Evolutionary conservation across 2,113 vertebrate genomes (phyloP).

Genomic region (Penelope pileata): DNA sequence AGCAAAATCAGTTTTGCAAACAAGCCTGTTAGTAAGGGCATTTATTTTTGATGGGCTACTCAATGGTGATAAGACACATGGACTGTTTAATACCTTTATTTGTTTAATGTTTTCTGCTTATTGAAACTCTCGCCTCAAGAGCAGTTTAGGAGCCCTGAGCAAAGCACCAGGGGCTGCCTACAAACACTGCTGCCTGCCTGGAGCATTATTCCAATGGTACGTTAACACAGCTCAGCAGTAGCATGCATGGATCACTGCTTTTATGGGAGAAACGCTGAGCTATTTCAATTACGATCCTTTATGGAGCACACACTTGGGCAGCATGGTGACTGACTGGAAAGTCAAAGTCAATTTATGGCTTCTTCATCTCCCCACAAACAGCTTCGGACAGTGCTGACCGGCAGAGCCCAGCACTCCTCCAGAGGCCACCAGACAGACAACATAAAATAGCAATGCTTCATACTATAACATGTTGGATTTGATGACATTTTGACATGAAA

Average conservation of each 20-base stretch:
- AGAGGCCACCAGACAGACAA: neutral
- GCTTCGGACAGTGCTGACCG: neutral
- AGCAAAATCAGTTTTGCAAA: neutral
- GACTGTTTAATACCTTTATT: neutral
- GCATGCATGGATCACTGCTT: neutral
- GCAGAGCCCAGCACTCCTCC: neutral
- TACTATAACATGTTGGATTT: neutral
- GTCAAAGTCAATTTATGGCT: neutral
- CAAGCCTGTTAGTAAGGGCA: neutral
- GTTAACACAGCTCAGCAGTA: neutral
- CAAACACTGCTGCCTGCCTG: neutral
- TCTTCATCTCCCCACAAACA: neutral
- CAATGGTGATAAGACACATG: neutral
- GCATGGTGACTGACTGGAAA: neutral
- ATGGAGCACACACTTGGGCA: neutral
- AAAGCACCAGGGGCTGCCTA: rapidly evolving
- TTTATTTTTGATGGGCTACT: neutral
- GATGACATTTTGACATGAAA: neutral
- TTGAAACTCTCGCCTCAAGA: neutral
- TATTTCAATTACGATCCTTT: neutral
- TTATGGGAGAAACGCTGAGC: neutral
- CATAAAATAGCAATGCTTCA: neutral
- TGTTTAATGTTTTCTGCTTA: neutral
- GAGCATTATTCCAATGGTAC: neutral
- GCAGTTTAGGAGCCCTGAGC: neutral